Base-by-base conservation (phyloP, 2,797 vertebrate species). In the Crocodylus rhombifer region DNA sequence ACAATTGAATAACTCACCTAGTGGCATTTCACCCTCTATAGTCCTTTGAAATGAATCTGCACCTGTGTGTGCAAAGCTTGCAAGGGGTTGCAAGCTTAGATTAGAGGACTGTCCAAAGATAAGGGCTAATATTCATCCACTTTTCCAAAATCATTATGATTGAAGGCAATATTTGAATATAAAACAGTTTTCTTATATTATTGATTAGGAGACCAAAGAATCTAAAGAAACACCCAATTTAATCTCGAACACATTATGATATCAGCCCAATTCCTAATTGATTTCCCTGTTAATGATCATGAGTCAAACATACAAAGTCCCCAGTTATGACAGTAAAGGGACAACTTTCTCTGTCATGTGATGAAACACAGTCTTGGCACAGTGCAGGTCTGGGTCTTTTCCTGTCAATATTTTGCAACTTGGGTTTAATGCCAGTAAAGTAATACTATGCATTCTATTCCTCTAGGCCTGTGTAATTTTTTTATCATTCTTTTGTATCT, bases 321-420 rank as follows among this genome's bases (percentile, higher is more conserved):
- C 85, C 42, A 42, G 42, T 30, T 30, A 79, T 93, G 86, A 84
- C 79, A 89, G 85, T 86, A 91, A 64, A 67, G 81, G 75, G 90
- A 90, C 84, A 95, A 86, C 26, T 91, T 95, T 85, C 80, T 79
- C 86, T 93, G 56, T 90, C 89, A 28, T 20, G 18, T 57, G 77
- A 77, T 77, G 28, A 51, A 95, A 77, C 1, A 9, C 56, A 84
- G 65, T 4, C 63, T 26, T 56, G 80, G 25, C 82, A 13, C 33
- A 87, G 62, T 65, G 56, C 79, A 36, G 62, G 9, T 58, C 93
- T 85, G 88, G 73, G 84, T 26, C 51, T 87, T 79, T 64, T 88
- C 71, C 67, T 84, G 88, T 1, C 58, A 75, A 67, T 87, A 87
- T 82, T 92, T 92, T 93, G 62, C 89, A 90, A 2, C 60, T 64